These are phyloP conservation scores for Periophthalmodon schlosseri DNA, from an alignment of 2,113 vertebrate genomes.

Conservation along the genomic window DNA sequence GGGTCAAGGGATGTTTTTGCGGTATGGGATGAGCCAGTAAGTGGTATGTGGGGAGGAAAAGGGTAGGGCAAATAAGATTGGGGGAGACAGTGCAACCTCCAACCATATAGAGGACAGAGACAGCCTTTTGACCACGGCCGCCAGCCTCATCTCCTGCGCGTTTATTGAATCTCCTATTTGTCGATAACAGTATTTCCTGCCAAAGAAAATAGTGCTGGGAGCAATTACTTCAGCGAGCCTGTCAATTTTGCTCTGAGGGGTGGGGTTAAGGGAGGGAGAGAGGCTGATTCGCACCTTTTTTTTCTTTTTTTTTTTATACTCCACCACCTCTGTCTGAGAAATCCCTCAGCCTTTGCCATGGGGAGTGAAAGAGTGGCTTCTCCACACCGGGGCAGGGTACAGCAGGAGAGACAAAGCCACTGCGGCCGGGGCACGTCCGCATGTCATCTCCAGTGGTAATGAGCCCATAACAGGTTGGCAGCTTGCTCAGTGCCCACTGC, in stretches of 20 bases:
- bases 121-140: conserved; percentile 66
- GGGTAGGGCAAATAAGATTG: conserved; percentile 34
- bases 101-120: conserved; percentile 51
- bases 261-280: conserved; percentile 60
- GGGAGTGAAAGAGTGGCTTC: conserved; percentile 57
- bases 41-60: conserved; percentile 31
- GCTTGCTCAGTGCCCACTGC: conserved; percentile 52
- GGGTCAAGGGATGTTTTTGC: conserved; percentile 6
- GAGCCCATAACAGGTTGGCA: conserved; percentile 73
- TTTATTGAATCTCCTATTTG: conserved; percentile 76
- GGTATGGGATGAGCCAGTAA: conserved; percentile 13
- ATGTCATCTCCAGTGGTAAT: conserved; percentile 76
- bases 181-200: conserved; percentile 80
- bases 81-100: conserved; percentile 36
- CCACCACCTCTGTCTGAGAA: conserved; percentile 44
- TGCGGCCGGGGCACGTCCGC: conserved; percentile 54
- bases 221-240: conserved; percentile 74
- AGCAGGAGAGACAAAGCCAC: conserved; percentile 52
- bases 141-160: conserved; percentile 72
- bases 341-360: conserved; percentile 34
- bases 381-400: conserved; percentile 49
- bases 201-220: conserved; percentile 77
- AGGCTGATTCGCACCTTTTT: conserved; percentile 46
- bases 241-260: conserved; percentile 73
- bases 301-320: conserved; percentile 20